Conservation (phyloP, 2,797 vertebrate genomes). For the Pseudochirops cupreus region DNA sequence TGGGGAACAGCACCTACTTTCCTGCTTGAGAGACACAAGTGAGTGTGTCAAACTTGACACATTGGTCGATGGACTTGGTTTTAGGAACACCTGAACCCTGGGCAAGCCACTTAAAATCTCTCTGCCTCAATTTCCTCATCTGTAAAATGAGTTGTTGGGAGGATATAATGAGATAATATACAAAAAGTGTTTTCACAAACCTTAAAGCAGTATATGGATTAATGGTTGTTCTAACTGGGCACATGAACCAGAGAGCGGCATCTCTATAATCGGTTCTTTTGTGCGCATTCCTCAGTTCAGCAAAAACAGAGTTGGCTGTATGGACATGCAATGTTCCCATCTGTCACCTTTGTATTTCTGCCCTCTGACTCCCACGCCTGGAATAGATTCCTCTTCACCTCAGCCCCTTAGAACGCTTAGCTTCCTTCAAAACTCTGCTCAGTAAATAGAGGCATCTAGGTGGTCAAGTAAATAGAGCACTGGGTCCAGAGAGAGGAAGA, state of each 20-base stretch:
- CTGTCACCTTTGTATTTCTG: background rate
- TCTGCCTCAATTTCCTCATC: background rate
- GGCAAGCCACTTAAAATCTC: background rate
- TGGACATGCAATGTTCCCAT: background rate
- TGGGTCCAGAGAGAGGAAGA: background rate
- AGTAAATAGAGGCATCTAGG: background rate
- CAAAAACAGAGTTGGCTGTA: background rate
- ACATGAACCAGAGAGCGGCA: background rate
- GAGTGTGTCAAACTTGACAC: background rate
- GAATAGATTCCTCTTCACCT: background rate
- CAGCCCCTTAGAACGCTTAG: background rate
- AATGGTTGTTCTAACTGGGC: background rate
- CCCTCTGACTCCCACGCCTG: background rate
- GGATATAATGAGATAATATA: background rate
- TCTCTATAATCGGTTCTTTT: background rate
- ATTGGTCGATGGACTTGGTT: background rate
- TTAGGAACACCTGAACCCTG: background rate
- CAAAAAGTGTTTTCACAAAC: background rate
- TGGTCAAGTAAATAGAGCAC: background rate
- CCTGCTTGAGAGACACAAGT: background rate
- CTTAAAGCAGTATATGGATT: background rate
- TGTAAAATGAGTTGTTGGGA: background rate
- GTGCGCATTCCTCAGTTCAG: background rate
- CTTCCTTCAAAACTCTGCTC: background rate
- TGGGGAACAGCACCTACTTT: background rate